Conservation (phyloP, 2,888 invertebrate genomes). For the Eristalis intricaria region DNA sequence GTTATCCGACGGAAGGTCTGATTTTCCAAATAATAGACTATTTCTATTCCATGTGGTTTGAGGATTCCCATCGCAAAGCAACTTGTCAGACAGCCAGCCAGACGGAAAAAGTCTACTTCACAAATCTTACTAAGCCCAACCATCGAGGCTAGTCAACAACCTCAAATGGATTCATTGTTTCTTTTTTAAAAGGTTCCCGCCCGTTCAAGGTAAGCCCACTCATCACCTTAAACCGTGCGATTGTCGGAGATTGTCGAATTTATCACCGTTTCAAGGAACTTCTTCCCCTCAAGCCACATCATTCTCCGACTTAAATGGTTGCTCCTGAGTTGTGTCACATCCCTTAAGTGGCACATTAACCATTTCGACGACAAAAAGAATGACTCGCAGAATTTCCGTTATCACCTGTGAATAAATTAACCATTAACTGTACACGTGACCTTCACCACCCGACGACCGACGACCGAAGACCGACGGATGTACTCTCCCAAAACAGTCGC, state of each 20-base stretch:
- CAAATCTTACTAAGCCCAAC: too few species aligned
- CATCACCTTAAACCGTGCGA: background rate
- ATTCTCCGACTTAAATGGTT: background rate
- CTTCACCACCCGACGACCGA: background rate
- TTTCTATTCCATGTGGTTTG: too few species aligned
- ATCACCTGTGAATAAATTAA: slow-evolving; percentile 67
- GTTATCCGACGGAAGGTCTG: too few species aligned
- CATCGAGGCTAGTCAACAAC: background rate
- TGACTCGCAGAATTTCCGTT: slow-evolving; percentile 37
- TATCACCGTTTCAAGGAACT: background rate
- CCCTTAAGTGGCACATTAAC: slow-evolving; percentile 15
- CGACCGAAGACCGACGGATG: background rate
- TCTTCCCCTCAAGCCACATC: background rate
- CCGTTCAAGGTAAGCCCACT: background rate
- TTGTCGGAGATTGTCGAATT: background rate
- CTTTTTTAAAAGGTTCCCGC: background rate
- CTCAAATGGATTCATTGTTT: background rate
- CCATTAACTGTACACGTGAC: slow-evolving; percentile 38
- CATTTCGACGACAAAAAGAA: slow-evolving; percentile 32
- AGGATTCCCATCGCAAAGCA: too few species aligned
- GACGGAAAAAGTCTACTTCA: too few species aligned
- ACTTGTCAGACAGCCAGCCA: too few species aligned
- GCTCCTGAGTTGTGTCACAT: background rate
- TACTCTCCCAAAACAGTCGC: slow-evolving; percentile 37
- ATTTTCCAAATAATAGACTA: too few species aligned